Conservation (phyloP, 2,797 vertebrate genomes). For the Sus cebifrons region DNA sequence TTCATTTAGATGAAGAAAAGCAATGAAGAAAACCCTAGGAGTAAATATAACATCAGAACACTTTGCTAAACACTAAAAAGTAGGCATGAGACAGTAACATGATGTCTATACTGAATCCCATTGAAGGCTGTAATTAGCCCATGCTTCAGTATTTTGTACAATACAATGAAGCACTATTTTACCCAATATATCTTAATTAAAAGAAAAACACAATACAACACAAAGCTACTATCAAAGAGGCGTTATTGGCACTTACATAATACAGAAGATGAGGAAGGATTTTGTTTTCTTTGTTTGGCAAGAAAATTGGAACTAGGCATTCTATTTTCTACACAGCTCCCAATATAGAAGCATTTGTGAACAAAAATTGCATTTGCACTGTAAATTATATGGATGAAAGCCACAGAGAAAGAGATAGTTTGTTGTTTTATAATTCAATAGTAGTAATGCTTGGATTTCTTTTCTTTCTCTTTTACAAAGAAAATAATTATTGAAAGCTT, state of each 20-base stretch:
- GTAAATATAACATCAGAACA: conserved; percentile 55
- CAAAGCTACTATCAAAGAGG: conserved; percentile 81
- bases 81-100: conserved; percentile 70
- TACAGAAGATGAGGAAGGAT: conserved; percentile 77
- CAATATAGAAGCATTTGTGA: conserved; percentile 80
- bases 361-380: conserved; percentile 82
- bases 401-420: conserved; percentile 81
- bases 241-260: conserved; percentile 71
- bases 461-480: conserved; percentile 81
- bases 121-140: conserved; percentile 76
- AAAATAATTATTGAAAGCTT: conserved; percentile 78
- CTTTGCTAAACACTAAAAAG: conserved; percentile 69
- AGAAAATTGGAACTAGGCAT: conserved; percentile 74
- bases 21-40: conserved; percentile 58
- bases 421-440: conserved; percentile 85
- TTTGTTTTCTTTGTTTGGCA: conserved; percentile 82
- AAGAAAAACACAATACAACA: conserved; percentile 78
- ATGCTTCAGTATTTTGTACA: conserved; percentile 75
- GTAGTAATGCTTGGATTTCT: conserved; percentile 75
- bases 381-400: conserved; percentile 82
- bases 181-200: conserved; percentile 85
- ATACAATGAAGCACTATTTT: conserved; percentile 79
- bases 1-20: conserved; percentile 77
- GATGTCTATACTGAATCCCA: conserved; percentile 68
- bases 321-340: conserved; percentile 79